Conservation (phyloP, 2,888 invertebrate species). For the Automeris io region DNA sequence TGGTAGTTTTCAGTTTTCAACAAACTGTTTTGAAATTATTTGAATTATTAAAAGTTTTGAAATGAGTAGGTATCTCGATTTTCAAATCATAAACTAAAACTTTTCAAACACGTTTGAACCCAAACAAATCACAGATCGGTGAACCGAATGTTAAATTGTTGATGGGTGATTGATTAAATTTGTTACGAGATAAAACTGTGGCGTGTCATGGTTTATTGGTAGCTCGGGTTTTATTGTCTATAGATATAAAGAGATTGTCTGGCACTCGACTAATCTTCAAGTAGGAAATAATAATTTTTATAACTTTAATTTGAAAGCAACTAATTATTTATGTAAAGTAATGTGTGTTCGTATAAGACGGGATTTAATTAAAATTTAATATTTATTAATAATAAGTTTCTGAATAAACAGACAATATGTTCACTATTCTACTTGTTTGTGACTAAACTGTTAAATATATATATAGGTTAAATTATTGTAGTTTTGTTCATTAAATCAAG, state of each 20-base stretch:
- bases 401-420: no score
- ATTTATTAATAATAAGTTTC: neutral
- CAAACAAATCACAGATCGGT: constrained; percentile 26
- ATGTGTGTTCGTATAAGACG: constrained; percentile 10
- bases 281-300: constrained; percentile 36
- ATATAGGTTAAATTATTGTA: no score
- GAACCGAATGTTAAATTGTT: constrained; percentile 35
- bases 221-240: constrained; percentile 52
- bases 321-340: constrained; percentile 4
- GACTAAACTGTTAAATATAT: no score
- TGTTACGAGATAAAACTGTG: constrained; percentile 47
- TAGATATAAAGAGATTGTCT: constrained; percentile 33
- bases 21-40: no score
- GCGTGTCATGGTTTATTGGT: constrained; percentile 41
- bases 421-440: no score
- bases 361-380: constrained; percentile 12
- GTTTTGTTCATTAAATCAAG: no score
- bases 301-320: constrained; percentile 26
- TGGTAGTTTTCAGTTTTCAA: no score
- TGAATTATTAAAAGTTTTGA: no score
- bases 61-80: no score
- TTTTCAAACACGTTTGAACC: neutral
- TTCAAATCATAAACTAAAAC: no score
- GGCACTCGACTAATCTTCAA: constrained; percentile 20
- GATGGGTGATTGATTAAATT: constrained; percentile 61